Evolutionary conservation across 2,888 invertebrate genomes (phyloP).

Genomic region (Ganaspis brasiliensis): DNA sequence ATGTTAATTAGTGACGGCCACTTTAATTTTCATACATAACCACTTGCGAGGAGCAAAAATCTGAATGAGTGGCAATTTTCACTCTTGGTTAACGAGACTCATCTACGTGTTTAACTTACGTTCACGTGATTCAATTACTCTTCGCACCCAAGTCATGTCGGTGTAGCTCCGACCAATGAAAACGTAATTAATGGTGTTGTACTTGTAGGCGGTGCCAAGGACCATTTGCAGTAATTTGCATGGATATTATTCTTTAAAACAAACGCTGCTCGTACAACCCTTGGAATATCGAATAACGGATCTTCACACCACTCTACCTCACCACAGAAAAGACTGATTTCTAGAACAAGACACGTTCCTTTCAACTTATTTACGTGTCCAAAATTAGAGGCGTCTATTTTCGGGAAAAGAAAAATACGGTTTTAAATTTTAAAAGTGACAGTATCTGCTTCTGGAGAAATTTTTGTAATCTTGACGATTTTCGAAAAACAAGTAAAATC

Average conservation of each 20-base stretch:
- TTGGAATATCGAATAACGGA: constrained; percentile 36
- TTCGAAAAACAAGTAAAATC: too few species aligned
- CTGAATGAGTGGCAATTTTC: constrained; percentile 16
- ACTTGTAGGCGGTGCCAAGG: constrained; percentile 52
- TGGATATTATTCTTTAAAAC: constrained; percentile 68
- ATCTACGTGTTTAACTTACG: constrained; percentile 22
- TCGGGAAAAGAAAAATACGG: too few species aligned
- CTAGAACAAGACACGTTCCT: neutral
- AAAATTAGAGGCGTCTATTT: constrained; percentile 52
- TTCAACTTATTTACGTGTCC: constrained; percentile 51
- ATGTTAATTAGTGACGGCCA: constrained; percentile 9
- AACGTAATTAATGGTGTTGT: constrained; percentile 64
- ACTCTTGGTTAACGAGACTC: constrained; percentile 31
- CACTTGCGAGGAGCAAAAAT: neutral
- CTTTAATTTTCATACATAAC: constrained; percentile 13
- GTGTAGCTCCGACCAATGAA: constrained; percentile 62
- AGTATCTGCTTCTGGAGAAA: neutral
- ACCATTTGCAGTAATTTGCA: constrained; percentile 66
- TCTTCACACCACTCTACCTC: constrained; percentile 20
- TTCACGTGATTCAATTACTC: constrained; percentile 37
- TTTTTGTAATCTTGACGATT: too few species aligned
- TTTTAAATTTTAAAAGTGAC: too few species aligned
- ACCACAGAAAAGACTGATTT: constrained; percentile 6
- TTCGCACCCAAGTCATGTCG: constrained; percentile 45
- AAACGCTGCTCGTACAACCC: constrained; percentile 50